Evolutionary conservation across 2,113 vertebrate species (phyloP).

Genomic region (Tetraodon nigroviridis): DNA sequence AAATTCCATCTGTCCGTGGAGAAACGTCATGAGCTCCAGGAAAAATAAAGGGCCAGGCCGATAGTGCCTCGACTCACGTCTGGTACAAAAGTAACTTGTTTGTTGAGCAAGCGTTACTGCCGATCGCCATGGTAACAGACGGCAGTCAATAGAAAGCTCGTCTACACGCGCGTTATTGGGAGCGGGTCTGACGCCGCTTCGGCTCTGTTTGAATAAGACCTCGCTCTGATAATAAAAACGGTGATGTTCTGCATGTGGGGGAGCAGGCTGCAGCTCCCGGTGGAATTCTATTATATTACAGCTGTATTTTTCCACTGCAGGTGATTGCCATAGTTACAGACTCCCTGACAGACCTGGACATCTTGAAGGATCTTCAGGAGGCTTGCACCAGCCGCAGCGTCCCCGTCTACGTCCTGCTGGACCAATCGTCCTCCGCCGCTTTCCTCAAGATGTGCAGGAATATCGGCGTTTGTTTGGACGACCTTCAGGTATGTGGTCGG

Average conservation of each 20-base stretch:
- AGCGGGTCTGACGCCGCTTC: constrained; percentile 46
- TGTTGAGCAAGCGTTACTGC: constrained; percentile 62
- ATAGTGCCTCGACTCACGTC: constrained; percentile 43
- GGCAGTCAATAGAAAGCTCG: constrained; percentile 63
- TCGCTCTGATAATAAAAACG: constrained; percentile 57
- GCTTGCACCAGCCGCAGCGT: constrained; percentile 77
- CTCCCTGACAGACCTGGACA: constrained; percentile 90
- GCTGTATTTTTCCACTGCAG: constrained; percentile 73
- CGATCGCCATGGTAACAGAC: constrained; percentile 67
- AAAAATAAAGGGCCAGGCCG: constrained; percentile 20
- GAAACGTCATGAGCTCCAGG: constrained; percentile 20
- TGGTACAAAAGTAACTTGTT: constrained; percentile 55
- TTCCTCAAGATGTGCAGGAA: constrained; percentile 93
- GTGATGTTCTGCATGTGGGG: constrained; percentile 45
- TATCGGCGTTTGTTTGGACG: constrained; percentile 79
- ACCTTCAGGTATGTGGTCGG: constrained; percentile 78
- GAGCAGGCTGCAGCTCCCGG: constrained; percentile 41
- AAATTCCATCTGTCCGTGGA: constrained; percentile 45
- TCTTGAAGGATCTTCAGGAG: constrained; percentile 91
- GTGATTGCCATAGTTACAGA: constrained; percentile 97
- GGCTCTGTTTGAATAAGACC: constrained; percentile 55
- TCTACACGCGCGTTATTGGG: constrained; percentile 41
- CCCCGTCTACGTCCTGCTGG: constrained; percentile 92
- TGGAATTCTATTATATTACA: constrained; percentile 56
- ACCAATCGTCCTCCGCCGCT: constrained; percentile 77